Evolutionary conservation across 2,888 invertebrate genomes (phyloP), one percentile per base, ranked within the genome.

Genomic region (Hesperia comma): DNA sequence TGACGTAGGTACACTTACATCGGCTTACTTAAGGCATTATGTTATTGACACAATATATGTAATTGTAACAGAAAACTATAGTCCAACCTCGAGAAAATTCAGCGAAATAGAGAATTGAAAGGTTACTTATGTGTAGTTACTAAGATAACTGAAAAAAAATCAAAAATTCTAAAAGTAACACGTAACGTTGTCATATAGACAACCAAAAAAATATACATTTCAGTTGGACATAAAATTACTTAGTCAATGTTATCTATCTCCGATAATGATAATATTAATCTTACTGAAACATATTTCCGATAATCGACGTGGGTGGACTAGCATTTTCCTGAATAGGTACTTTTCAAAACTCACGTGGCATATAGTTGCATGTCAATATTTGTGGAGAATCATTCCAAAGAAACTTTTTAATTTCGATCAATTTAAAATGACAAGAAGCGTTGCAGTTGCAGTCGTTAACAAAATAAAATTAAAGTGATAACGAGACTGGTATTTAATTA

Each of bases 1-100:
- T 58, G 64, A 53, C 64, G 57, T 53, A 26, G 56, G 15, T 63
- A n/a, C 63, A 63, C 33, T 55, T 40, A 56, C 26, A 12, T 37
- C 12, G 37, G 37, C 40, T 40, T 51, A 19, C 49, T 49, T n/a
- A 40, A 26, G 19, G 56, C n/a, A 55, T 56, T 56, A 64, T 53
- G n/a, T 14, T 63, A 51, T 63, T 58, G 51, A 64, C 32, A 32
- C 21, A 63, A 56, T n/a, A n/a, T n/a, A 49, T 62, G n/a, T 6
- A 5, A 19, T n/a, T 12, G 49, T 51, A 26, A 41, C 14, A 41
- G 15, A 37, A 26, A 63, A 56, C 21, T 57, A 51, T 57, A 40
- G 33, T 1, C n/a, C 4, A 17, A 0, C 43, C 17, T 15, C 43
- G 43, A 15, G 17, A 46, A 46, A 6, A 15, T 46, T 6, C 15